These are phyloP conservation scores for Tinamus guttatus DNA, from an alignment of 2,113 vertebrate species.

Conservation along the genomic window DNA sequence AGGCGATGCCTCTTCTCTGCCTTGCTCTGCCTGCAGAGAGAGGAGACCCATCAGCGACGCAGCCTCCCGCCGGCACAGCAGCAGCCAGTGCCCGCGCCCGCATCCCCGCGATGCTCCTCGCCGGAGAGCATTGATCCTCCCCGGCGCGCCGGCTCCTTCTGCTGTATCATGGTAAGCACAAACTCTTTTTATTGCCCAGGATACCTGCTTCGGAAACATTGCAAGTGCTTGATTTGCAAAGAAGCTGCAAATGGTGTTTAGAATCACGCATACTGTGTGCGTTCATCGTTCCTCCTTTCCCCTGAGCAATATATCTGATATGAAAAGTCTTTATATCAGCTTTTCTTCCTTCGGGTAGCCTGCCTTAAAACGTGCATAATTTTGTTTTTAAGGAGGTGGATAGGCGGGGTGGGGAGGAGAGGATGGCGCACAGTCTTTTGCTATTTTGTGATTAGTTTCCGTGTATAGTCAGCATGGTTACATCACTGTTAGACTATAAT, in stretches of 20 bases:
- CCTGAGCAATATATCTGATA: neutral
- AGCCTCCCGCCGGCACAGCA: constrained; percentile 20
- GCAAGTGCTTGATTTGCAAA: neutral
- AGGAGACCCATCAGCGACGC: neutral
- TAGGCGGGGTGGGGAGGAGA: neutral
- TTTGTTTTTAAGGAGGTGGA: neutral
- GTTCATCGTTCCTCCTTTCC: neutral
- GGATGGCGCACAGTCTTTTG: neutral
- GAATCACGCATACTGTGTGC: neutral
- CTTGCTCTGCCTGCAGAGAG: neutral
- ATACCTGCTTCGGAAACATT: neutral
- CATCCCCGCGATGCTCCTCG: neutral
- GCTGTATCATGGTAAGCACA: neutral
- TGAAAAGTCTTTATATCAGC: neutral
- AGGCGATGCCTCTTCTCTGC: neutral
- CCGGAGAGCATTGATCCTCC: neutral
- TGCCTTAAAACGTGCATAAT: neutral
- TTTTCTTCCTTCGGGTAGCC: neutral
- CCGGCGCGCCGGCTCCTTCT: neutral
- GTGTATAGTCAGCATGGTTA: neutral
- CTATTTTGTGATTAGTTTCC: neutral
- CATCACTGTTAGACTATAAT: neutral
- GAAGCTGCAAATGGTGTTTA: neutral
- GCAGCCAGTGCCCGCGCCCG: neutral
- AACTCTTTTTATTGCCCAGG: neutral